These are phyloP conservation scores for Luffia ferchaultella DNA, from an alignment of 2,888 invertebrate genomes.

Conservation along the genomic window DNA sequence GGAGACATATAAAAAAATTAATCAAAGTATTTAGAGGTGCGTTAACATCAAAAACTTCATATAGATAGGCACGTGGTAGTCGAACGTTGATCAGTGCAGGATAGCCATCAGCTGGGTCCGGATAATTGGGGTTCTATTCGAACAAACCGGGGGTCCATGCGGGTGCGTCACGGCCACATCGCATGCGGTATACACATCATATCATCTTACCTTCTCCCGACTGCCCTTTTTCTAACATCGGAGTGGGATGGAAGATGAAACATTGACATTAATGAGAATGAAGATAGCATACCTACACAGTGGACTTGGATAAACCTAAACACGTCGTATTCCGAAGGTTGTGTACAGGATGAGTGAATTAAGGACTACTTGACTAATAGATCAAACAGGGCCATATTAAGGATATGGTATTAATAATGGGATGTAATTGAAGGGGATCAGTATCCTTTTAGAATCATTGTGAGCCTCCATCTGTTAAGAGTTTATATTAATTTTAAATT, in stretches of 20 bases:
- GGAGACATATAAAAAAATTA: too few relatives aligned
- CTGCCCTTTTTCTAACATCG: slow-evolving; percentile 85
- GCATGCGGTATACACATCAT: slow-evolving; percentile 46
- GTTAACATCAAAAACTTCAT: too few relatives aligned
- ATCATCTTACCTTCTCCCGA: slow-evolving; percentile 81
- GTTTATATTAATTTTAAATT: too few relatives aligned
- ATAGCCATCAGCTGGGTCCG: slow-evolving; percentile 17
- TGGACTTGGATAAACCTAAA: not conserved
- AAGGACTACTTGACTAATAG: too few relatives aligned
- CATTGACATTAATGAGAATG: slow-evolving; percentile 58
- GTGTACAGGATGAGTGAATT: too few relatives aligned
- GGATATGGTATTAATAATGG: too few relatives aligned
- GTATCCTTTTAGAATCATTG: too few relatives aligned
- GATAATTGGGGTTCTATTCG: slow-evolving; percentile 8
- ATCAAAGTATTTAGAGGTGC: too few relatives aligned
- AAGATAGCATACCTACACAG: slow-evolving; percentile 36
- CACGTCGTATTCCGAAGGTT: too few relatives aligned
- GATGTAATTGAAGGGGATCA: too few relatives aligned
- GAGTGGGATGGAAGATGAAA: slow-evolving; percentile 63
- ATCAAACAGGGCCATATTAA: too few relatives aligned
- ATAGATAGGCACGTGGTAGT: slow-evolving; percentile 15
- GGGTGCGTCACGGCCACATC: slow-evolving; percentile 46
- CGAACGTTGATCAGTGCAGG: slow-evolving; percentile 23
- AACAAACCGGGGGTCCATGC: slow-evolving; percentile 35
- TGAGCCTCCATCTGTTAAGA: too few relatives aligned